phyloP scores from a whole-genome alignment of 2,113 vertebrate species.

The Megaceryle torquata region DNA sequence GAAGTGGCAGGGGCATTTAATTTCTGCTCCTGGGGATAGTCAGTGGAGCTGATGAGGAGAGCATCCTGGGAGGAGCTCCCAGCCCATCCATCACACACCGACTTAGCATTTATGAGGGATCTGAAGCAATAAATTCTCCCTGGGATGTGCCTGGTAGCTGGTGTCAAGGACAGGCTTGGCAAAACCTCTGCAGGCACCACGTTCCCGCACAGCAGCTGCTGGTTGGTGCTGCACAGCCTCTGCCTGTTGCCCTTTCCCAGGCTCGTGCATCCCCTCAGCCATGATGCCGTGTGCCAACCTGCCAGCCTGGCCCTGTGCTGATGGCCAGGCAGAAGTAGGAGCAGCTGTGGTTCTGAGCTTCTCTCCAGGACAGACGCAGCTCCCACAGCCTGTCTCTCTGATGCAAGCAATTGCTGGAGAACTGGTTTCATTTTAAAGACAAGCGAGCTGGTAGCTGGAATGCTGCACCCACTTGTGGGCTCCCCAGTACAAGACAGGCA shows the following conservation, averaged over 20 bases:
- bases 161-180: not conserved
- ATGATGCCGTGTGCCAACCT: not conserved
- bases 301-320: not conserved
- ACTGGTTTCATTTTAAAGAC: not conserved
- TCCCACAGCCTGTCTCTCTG: not conserved
- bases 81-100: not conserved
- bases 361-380: not conserved
- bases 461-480: not conserved
- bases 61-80: not conserved
- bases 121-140: not conserved
- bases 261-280: not conserved
- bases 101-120: not conserved
- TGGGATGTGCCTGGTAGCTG: accelerated
- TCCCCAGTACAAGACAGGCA: not conserved
- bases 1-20: not conserved
- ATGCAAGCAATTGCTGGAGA: not conserved
- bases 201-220: accelerated
- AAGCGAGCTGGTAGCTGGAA: accelerated
- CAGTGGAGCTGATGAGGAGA: not conserved
- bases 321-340: accelerated
- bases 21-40: not conserved
- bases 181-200: accelerated
- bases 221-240: accelerated
- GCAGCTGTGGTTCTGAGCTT: accelerated
- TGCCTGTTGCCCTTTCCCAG: not conserved